These are phyloP conservation scores for Sisyra nigra DNA, from an alignment of 2,888 invertebrate genomes.

Conservation along the genomic window DNA sequence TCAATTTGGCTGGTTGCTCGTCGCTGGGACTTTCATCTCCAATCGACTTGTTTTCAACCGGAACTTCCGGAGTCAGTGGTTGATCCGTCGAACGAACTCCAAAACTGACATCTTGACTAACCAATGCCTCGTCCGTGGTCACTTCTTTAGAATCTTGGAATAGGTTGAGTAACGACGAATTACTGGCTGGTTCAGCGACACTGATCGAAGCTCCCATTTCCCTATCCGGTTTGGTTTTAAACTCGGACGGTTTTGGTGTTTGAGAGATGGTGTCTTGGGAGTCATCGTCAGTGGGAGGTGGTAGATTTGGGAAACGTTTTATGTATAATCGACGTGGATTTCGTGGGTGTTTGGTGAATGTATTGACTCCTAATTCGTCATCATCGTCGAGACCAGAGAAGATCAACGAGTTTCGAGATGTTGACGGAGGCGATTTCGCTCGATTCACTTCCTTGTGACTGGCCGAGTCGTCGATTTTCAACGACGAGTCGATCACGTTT, in stretches of 20 bases:
- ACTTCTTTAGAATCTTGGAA: neutral
- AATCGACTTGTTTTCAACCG: too few species aligned
- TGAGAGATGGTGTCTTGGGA: too few species aligned
- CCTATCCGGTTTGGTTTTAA: too few species aligned
- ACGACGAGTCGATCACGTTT: neutral
- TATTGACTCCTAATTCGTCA: slow-evolving; percentile 40
- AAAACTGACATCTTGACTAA: neutral
- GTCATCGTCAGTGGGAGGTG: too few species aligned
- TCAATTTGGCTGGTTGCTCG: neutral
- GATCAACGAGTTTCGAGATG: slow-evolving; percentile 38
- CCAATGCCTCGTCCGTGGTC: neutral
- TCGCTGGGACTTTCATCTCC: neutral
- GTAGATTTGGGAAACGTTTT: neutral
- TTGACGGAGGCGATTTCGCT: too few species aligned
- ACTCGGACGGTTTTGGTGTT: too few species aligned
- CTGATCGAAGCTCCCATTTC: neutral
- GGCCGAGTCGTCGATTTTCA: neutral
- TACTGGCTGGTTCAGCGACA: neutral
- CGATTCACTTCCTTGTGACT: too few species aligned
- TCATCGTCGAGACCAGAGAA: slow-evolving; percentile 81
- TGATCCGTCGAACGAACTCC: too few species aligned
- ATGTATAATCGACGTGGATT: slow-evolving; percentile 4
- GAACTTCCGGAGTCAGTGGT: too few species aligned
- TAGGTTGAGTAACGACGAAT: too few species aligned
- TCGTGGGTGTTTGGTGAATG: slow-evolving; percentile 3